A percentile compares a stretch with the other conserved stretches of the same genome.
Evolutionary conservation across 2,113 vertebrate species (phyloP).

Genomic region (Zosterops lateralis): DNA sequence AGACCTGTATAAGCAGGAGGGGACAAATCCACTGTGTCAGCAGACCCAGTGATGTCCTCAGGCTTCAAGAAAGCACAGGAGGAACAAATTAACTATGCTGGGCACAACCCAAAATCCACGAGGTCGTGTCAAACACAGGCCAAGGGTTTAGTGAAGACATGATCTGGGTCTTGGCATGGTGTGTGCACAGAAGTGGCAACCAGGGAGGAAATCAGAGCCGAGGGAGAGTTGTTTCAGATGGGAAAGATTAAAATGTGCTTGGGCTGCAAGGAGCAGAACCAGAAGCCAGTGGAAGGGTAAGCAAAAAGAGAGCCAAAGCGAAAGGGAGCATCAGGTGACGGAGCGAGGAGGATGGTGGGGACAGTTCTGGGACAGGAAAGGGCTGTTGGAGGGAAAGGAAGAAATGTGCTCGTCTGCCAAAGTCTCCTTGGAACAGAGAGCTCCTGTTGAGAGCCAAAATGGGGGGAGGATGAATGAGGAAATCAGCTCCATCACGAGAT

Average conservation of each 20-base stretch:
- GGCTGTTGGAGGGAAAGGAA: neutral
- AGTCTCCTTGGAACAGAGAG: slow-evolving; percentile 14
- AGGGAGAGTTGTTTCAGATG: slow-evolving; percentile 27
- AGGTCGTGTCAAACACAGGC: neutral
- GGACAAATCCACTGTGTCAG: slow-evolving; percentile 5
- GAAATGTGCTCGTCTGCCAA: neutral
- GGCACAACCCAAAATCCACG: neutral
- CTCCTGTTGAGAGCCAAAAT: neutral
- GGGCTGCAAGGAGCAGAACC: neutral
- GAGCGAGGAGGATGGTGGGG: neutral
- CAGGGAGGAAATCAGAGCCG: neutral
- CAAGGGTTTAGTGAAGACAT: slow-evolving; percentile 13
- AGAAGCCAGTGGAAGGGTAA: neutral
- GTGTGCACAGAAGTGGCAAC: slow-evolving; percentile 11
- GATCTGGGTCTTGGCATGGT: neutral
- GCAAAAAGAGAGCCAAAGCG: slow-evolving; percentile 23
- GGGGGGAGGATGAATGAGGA: neutral
- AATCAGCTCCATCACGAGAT: neutral
- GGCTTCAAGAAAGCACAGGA: slow-evolving; percentile 1
- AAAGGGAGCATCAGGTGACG: neutral
- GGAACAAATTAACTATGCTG: neutral
- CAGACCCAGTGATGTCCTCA: neutral
- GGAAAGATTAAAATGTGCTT: slow-evolving; percentile 37
- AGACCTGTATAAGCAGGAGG: neutral
- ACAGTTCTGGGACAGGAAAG: slow-evolving; percentile 1